Base-by-base conservation (phyloP, 2,113 vertebrate genomes). In the Riparia riparia region DNA sequence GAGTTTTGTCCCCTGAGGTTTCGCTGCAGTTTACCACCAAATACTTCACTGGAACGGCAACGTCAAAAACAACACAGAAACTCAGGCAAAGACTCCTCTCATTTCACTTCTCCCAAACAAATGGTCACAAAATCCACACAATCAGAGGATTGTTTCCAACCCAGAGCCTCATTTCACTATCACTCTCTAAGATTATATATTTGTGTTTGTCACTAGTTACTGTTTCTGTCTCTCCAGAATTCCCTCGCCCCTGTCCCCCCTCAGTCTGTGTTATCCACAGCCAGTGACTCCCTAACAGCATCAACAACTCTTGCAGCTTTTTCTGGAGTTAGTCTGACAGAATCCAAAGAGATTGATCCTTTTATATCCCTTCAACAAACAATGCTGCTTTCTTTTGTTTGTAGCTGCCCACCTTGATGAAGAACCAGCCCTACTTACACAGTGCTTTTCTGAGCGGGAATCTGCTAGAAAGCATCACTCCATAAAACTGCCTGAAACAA, bases 101-200 rank as follows among this genome's bases (percentile, higher is more conserved):
- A 44, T 51, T 90, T 70, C 51, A 2, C 26, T 49, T 81, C 88
- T 65, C 78, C 31, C 19, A 72, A 68, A 64, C 7, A 66, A 87
- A 76, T 56, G 31, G 10, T 61, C 61, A 76, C 17, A 85, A 76
- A 79, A 10, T 12, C 9, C 21, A 19, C 29, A 65, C 10, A 72
- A 28, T 53, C 34, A 78, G 39, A 77, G 58, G 14, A 54, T 4
- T 64, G 25, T 41, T 90, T 76, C 49, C 57, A 92, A 14, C 6
- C 14, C 34, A 76, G 19, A 94, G 25, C 13, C 31, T 72, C 31
- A 39, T 50, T 91, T 66, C 49, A 44, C 10, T 66, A 4, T 10
- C 1, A 0, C 11, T 39, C 32, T 57, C 1, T 16, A 57, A 29
- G 16, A 60, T 58, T 34, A 72, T 28, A 14, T 0, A 54, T 80